A percentile compares a stretch with the other conserved stretches of the same genome.
These are phyloP conservation scores for Pentalonia nigronervosa DNA, from an alignment of 1,140 invertebrate genomes.

Conservation along the genomic window DNA sequence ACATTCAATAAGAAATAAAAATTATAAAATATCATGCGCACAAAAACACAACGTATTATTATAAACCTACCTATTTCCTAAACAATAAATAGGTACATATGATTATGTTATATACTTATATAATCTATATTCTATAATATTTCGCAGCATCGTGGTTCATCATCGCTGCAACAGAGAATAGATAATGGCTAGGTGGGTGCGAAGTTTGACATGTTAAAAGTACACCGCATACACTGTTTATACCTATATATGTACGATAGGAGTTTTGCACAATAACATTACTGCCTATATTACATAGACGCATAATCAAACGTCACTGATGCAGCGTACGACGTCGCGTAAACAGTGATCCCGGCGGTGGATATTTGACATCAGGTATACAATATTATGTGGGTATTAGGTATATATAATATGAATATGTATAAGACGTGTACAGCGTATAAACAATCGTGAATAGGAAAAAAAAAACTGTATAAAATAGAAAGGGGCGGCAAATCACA, in stretches of 20 bases:
- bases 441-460: not conserved
- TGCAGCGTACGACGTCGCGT: not conserved
- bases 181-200: too few relatives aligned
- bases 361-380: not conserved
- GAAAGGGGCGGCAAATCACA: not conserved
- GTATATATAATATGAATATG: not conserved
- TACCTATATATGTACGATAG: too few relatives aligned
- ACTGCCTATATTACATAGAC: not conserved
- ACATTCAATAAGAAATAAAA: not conserved
- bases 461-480: not conserved
- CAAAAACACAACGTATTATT: too few relatives aligned
- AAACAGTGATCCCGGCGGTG: not conserved
- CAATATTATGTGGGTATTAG: not conserved
- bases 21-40: not conserved
- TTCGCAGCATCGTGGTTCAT: too few relatives aligned
- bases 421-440: not conserved
- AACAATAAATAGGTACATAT: too few relatives aligned
- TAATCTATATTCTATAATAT: too few relatives aligned
- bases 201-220: too few relatives aligned
- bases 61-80: too few relatives aligned
- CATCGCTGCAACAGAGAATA: too few relatives aligned
- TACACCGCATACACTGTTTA: too few relatives aligned
- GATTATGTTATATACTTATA: too few relatives aligned
- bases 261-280: too few relatives aligned
- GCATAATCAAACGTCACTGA: not conserved